phyloP scores from a whole-genome alignment of 2,888 invertebrate genomes.

The Papilio elwesi region DNA sequence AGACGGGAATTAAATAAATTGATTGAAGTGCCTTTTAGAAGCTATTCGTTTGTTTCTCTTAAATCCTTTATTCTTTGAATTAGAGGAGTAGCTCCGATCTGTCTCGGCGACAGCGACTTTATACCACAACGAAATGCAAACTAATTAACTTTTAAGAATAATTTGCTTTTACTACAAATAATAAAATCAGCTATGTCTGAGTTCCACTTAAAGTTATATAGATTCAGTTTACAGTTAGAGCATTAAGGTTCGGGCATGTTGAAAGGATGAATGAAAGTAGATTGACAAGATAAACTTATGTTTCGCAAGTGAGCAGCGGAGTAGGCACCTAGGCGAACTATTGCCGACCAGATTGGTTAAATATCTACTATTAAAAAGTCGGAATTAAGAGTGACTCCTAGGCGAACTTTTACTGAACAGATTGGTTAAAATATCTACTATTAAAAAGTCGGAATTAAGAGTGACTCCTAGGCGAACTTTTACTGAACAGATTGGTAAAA shows the following conservation, averaged over 20 bases:
- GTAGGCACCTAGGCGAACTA: too few species aligned
- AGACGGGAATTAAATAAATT: conserved; percentile 3
- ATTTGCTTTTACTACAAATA: conserved; percentile 16
- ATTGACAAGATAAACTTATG: too few species aligned
- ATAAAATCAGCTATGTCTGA: conserved; percentile 13
- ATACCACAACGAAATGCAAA: conserved; percentile 25
- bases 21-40: conserved; percentile 1
- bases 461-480: too few species aligned
- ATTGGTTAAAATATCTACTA: too few species aligned
- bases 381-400: too few species aligned
- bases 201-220: neutral
- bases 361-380: too few species aligned
- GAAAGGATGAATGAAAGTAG: too few species aligned
- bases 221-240: conserved; percentile 12
- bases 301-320: too few species aligned
- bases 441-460: too few species aligned
- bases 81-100: neutral
- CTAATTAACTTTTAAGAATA: conserved; percentile 26
- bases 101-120: neutral
- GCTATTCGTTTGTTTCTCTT: neutral
- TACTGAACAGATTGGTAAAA: too few species aligned
- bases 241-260: neutral
- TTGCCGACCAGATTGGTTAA: too few species aligned
- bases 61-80: conserved; percentile 2
- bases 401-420: too few species aligned